These are phyloP conservation scores for Cyclophora punctaria DNA, from an alignment of 2,888 invertebrate genomes.

Conservation along the genomic window DNA sequence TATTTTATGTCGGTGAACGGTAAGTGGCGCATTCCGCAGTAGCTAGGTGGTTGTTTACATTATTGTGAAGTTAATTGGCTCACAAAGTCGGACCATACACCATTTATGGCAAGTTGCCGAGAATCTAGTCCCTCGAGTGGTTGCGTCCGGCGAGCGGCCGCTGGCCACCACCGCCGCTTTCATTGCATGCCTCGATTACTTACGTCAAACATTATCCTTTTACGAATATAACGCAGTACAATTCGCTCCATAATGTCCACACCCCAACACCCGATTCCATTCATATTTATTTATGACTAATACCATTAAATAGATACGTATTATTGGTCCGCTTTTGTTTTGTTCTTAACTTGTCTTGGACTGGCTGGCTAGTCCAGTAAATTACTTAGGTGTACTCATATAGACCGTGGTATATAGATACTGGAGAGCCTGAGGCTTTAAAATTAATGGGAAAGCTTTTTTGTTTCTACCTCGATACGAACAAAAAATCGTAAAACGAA, in stretches of 20 bases:
- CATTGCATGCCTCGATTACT: conserved; percentile 29
- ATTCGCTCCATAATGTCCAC: background rate
- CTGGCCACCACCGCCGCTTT: conserved; percentile 28
- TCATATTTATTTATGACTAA: too few species aligned
- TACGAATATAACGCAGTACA: conserved; percentile 3
- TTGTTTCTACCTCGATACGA: conserved; percentile 17
- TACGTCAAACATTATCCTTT: conserved; percentile 27
- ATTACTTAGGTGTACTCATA: too few species aligned
- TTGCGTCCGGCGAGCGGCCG: conserved; percentile 2
- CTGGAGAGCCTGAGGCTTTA: too few species aligned
- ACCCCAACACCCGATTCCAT: too few species aligned
- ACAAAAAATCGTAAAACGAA: conserved; percentile 28
- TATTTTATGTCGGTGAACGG: conserved; percentile 3
- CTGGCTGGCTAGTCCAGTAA: too few species aligned
- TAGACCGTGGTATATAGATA: too few species aligned
- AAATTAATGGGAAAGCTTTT: conserved; percentile 5
- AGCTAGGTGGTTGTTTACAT: conserved; percentile 34
- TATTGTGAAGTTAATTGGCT: conserved; percentile 49
- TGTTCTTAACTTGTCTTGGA: too few species aligned
- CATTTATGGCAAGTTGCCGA: conserved; percentile 50
- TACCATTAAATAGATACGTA: conserved; percentile 4
- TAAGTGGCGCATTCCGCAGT: conserved; percentile 17
- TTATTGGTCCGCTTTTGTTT: too few species aligned
- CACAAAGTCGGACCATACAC: conserved; percentile 41
- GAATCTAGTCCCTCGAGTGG: conserved; percentile 43